Evolutionary conservation across 1,140 invertebrate species (phyloP).

Genomic region (Pollicipes pollicipes): DNA sequence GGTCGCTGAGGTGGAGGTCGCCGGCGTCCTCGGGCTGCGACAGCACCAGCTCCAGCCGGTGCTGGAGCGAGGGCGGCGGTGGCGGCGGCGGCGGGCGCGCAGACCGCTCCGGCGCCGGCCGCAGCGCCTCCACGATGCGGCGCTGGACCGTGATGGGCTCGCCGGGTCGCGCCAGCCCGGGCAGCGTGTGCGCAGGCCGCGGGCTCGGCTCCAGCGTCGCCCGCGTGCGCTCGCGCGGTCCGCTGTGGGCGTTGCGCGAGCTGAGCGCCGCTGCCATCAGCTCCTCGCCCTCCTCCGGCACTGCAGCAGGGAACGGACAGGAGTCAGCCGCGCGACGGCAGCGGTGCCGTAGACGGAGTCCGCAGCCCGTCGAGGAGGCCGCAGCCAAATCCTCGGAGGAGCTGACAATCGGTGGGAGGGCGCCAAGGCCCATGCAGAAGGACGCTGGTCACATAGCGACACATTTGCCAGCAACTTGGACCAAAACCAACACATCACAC

Average conservation of each 20-base stretch:
- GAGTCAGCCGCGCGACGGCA: neutral
- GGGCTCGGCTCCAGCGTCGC: neutral
- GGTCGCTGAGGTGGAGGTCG: conserved; percentile 14
- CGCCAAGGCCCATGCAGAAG: too few species aligned
- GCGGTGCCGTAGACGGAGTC: too few species aligned
- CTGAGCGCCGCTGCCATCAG: neutral
- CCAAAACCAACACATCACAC: too few species aligned
- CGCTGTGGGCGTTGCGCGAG: neutral
- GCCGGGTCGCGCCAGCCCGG: neutral
- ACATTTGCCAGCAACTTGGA: too few species aligned
- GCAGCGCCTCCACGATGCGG: neutral
- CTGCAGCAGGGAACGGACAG: neutral
- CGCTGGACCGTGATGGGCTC: neutral
- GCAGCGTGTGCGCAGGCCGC: neutral
- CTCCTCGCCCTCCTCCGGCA: neutral
- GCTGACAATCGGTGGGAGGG: too few species aligned
- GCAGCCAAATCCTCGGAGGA: too few species aligned
- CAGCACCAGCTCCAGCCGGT: neutral
- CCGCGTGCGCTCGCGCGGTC: neutral
- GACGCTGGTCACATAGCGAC: too few species aligned
- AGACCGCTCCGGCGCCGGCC: neutral
- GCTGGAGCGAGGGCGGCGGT: neutral
- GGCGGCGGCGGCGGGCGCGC: too few species aligned
- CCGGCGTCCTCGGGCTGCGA: neutral
- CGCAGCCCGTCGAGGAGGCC: too few species aligned